Conservation (phyloP, 2,888 invertebrate genomes). For the Protophormia terraenovae region DNA sequence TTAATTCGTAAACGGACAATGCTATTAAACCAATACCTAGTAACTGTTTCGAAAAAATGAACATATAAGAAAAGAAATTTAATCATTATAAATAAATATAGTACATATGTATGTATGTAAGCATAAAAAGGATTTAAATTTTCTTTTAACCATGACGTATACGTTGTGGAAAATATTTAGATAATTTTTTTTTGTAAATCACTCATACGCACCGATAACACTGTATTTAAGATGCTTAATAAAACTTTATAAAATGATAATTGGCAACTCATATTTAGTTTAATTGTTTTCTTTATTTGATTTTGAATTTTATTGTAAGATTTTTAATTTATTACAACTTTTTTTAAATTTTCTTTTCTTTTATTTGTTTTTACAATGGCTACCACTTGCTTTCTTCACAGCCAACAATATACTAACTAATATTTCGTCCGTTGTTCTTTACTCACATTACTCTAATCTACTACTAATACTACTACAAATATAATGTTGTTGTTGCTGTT, state of each 20-base stretch:
- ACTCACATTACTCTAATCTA: neutral
- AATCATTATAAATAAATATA: neutral
- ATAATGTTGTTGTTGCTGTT: neutral
- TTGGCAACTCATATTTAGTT: conserved; percentile 73
- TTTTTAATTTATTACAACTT: neutral
- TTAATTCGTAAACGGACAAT: conserved; percentile 76
- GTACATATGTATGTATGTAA: neutral
- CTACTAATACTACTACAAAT: neutral
- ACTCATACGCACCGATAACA: conserved; percentile 77
- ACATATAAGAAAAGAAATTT: neutral
- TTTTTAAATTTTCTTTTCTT: neutral
- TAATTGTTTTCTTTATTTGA: neutral
- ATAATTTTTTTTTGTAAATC: conserved; percentile 35
- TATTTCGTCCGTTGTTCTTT: conserved; percentile 19
- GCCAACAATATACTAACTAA: conserved; percentile 65
- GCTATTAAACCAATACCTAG: conserved; percentile 76
- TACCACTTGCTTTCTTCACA: conserved; percentile 63
- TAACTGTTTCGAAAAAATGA: conserved; percentile 73
- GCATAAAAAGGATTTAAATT: neutral
- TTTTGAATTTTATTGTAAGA: neutral
- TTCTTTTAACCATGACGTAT: conserved; percentile 5
- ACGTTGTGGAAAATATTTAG: neutral
- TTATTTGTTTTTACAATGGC: conserved; percentile 16
- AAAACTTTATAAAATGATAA: conserved; percentile 74
- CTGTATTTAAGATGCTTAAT: conserved; percentile 74